Evolutionary conservation across 2,888 invertebrate genomes (phyloP), one percentile per base, ranked within the genome.

Genomic region (Euzetes globulus): DNA sequence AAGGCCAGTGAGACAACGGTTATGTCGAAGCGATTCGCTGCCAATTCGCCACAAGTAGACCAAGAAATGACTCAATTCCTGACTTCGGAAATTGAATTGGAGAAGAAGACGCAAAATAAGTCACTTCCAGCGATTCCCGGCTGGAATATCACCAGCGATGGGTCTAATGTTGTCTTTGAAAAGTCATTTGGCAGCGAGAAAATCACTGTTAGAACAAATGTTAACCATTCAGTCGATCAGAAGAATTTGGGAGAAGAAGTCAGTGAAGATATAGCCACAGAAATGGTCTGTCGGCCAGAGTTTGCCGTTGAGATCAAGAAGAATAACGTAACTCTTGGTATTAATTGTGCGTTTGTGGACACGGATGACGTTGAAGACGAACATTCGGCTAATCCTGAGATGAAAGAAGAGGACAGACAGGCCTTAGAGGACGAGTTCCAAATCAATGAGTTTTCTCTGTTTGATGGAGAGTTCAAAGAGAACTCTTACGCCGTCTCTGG

Each of bases 141-240:
- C 1, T 97, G 96, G 82, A 85, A 87, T 74, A 88, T 94, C 0
- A 87, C 88, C 73, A 85, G 89, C 0, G 87, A 91, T 75, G 92
- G 92, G 1, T 90, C 95, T 37, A 92, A 94, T 82, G 90, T 98
- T 4, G 89, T 88, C 37, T 85, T 98, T n/a, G 82, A 82, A 3
- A 85, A 83, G 78, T 82, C 82, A 77, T 79, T 82, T 77, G 83
- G 84, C 37, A 75, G 87, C 86, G 79, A 98, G 91, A 84, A 83
- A 85, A 87, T 94, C 77, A 87, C 86, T 72, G 87, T 97, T 63
- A 89, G 87, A 74, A 91, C 96, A 83, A 96, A 95, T 82, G 91
- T 98, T 0, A 98, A 97, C 83, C 94, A 96, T 83, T 91, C 94
- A 0, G 95, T 97, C 0, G 94, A 95, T 81, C 86, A 91, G 0